Base-by-base conservation (phyloP, 2,113 vertebrate genomes). In the Gopherus evgoodei region DNA sequence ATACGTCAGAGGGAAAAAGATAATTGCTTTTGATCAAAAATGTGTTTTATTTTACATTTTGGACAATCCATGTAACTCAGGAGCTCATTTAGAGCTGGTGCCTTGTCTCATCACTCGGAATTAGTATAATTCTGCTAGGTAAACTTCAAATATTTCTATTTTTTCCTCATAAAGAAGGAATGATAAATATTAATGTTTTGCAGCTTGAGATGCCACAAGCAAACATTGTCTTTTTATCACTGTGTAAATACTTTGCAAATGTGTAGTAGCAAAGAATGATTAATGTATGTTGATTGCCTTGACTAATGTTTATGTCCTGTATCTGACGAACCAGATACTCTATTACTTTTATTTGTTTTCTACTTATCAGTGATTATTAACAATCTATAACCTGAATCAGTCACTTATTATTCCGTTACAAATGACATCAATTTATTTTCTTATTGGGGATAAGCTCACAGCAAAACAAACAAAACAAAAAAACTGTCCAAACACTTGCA, bases 11-110 rank as follows among this genome's bases (percentile, higher is more conserved):
- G 59, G 80, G 31, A 19, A 49, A 91, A 92, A 57, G 90, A 90
- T 92, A 69, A 87, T 97, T 96, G 88, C 87, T 97, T 98, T 97
- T 98, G 95, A 98, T 97, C 93, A 98, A 97, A 97, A 95, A 35
- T 79, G 5, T 97, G 93, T 96, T 97, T 93, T 97, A 97, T 97
- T 98, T 96, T 96, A 96, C 94, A 93, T 91, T 94, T 97, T 96
- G 93, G 95, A 97, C 90, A 93, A 72, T 88, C 88, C 90, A 10
- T 54, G 83, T 83, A 96, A 88, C 88, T 94, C 80, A 86, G 81
- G 88, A 93, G 95, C 87, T 96, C 91, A 91, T 92, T 90, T 96
- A 94, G 96, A 98, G 97, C 90, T 96, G 62, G 83, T 95, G 88
- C 88, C 88, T 17, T 90, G n/a, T 93, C 59, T 87, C 86, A 93